Conservation (phyloP, 2,113 vertebrate species). For the Xenopus borealis region DNA sequence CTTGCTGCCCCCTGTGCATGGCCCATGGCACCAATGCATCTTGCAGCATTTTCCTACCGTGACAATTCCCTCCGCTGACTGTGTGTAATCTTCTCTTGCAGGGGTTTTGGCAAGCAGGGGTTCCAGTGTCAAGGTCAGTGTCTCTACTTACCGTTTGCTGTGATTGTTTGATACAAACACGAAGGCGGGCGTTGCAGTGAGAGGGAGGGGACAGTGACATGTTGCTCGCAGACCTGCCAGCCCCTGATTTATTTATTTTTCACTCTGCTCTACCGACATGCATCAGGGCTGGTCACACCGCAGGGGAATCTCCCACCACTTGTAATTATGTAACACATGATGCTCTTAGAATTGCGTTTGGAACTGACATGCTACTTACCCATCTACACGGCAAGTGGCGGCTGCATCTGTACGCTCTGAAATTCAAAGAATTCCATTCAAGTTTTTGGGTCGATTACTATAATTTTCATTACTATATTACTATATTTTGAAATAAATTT, state of each 20-base stretch:
- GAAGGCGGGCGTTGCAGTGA: not conserved
- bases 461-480: no score
- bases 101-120: conserved; percentile 97
- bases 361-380: not conserved
- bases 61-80: not conserved
- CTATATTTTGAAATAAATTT: no score
- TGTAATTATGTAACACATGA: conserved; percentile 33
- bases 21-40: no score
- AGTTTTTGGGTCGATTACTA: no score
- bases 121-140: conserved; percentile 97
- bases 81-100: conserved; percentile 59
- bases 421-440: no score
- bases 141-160: not conserved
- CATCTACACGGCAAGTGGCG: not conserved
- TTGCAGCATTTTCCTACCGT: no score
- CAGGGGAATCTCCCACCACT: conserved; percentile 23
- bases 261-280: not conserved
- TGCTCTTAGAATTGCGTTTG: conserved; percentile 7
- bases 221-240: not conserved
- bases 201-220: not conserved
- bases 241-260: conserved; percentile 25
- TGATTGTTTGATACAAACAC: not conserved
- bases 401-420: no score
- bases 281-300: not conserved
- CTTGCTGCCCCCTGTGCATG: no score